phyloP scores from a whole-genome alignment of 2,797 vertebrate genomes.

The Sebastes wilsoni region DNA sequence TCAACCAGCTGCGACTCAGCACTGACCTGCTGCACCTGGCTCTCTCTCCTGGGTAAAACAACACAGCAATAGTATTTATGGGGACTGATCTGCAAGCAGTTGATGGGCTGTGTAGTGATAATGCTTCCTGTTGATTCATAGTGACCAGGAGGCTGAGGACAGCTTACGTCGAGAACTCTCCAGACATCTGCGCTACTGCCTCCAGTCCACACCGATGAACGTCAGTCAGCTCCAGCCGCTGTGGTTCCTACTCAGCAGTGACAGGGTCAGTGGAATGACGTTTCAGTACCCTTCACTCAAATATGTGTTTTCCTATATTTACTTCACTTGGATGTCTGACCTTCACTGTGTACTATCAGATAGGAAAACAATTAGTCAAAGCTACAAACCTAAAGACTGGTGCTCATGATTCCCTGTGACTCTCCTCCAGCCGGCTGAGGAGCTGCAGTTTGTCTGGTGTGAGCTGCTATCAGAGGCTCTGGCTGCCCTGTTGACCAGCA shows the following conservation, averaged over 20 bases:
- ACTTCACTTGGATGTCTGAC: background rate
- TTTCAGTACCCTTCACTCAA: background rate
- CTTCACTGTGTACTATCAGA: background rate
- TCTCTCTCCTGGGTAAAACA: constrained; percentile 73
- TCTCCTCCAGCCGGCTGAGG: constrained; percentile 78
- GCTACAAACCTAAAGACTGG: background rate
- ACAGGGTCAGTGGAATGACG: constrained; percentile 78
- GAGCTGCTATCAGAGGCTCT: constrained; percentile 88
- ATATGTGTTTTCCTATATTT: background rate
- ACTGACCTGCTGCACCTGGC: constrained; percentile 82
- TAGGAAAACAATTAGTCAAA: background rate
- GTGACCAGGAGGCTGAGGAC: constrained; percentile 77
- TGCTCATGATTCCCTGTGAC: background rate
- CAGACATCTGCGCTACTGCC: constrained; percentile 88
- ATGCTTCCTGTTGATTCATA: constrained; percentile 56
- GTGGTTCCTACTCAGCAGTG: constrained; percentile 87
- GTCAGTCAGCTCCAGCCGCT: constrained; percentile 87
- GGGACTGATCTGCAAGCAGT: background rate
- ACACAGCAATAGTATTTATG: background rate
- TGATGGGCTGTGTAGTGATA: background rate
- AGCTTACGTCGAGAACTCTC: constrained; percentile 78
- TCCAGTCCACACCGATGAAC: constrained; percentile 88
- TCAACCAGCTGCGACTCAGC: constrained; percentile 91
- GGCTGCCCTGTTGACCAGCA: constrained; percentile 89
- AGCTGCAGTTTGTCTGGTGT: constrained; percentile 87